These are phyloP conservation scores for Coptodon rendalli DNA, from an alignment of 2,113 vertebrate genomes.

Conservation along the genomic window DNA sequence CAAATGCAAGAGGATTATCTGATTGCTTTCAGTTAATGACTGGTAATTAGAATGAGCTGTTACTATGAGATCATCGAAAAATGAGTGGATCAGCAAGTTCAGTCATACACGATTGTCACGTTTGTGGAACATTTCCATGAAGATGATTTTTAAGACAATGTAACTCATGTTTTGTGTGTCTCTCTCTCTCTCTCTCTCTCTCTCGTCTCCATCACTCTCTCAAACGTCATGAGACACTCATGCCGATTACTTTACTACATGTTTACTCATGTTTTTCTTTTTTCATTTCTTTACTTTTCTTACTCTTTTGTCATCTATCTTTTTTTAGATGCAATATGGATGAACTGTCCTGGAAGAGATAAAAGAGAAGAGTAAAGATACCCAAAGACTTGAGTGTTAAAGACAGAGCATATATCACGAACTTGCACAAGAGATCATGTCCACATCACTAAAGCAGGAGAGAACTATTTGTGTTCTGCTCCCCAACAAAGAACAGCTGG, in stretches of 20 bases:
- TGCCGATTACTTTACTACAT: neutral
- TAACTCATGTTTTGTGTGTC: neutral
- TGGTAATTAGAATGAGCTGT: neutral
- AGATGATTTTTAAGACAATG: neutral
- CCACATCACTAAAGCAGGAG: constrained; percentile 64
- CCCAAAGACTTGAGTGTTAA: neutral
- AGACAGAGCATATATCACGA: neutral
- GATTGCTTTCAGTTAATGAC: neutral
- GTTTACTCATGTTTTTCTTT: neutral
- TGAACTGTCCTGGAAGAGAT: constrained; percentile 4
- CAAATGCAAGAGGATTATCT: neutral
- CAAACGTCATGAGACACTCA: neutral
- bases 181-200: neutral
- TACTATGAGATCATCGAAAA: neutral
- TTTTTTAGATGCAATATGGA: constrained; percentile 42
- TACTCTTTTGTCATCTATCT: neutral
- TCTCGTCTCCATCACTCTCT: neutral
- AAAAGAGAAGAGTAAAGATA: neutral
- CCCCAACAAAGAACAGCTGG: constrained; percentile 80
- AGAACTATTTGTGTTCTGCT: constrained; percentile 81
- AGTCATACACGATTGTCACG: neutral
- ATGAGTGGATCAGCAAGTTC: neutral
- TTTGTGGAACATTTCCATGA: neutral
- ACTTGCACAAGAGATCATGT: constrained; percentile 50
- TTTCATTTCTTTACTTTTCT: neutral